Evolutionary conservation across 2,797 vertebrate genomes (phyloP), one percentile per base, ranked within the genome.

Genomic region (Chaunax sp.): DNA sequence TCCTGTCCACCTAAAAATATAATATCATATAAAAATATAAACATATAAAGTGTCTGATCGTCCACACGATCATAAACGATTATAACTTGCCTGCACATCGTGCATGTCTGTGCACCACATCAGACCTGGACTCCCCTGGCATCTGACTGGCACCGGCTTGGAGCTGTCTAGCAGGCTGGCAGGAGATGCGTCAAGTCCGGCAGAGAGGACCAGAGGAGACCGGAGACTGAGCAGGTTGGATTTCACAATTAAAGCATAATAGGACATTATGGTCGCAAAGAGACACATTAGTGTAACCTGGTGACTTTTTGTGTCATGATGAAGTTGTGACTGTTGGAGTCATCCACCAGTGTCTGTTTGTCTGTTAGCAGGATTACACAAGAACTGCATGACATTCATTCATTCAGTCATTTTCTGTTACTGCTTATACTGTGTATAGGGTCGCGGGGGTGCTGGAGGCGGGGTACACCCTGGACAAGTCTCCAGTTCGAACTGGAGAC

Each of bases 111-210:
- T 14, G 51, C 63, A 54, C 62, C 70, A 49, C 81, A 69, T 56
- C 81, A 73, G 64, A 56, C 75, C 75, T 19, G 69, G 51, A 78
- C 66, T 73, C 66, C 78, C 61, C 81, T 80, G 68, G 60, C 60
- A 68, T 75, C 58, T 74, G 84, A 88, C 84, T 87, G 88, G 79
- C 87, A 82, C 83, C 83, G 83, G 77, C 67, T 75, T 69, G 64
- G 69, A 85, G 70, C 64, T 90, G 85, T 76, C 38, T 40, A 40
- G 33, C 84, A 90, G 87, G 72, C 79, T 57, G 14, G 40, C 53
- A 65, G 57, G 45, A 49, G 56, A 40, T 26, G 25, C 26, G 73
- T 80, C 50, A 89, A 92, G 84, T 28, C 38, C 28, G 8, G 19
- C 41, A 1, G 12, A 43, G 15, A 14, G 12, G 72, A n/a, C 1